Evolutionary conservation across 2,797 vertebrate species (phyloP).

Genomic region (Pseudotriccus pelzelni): DNA sequence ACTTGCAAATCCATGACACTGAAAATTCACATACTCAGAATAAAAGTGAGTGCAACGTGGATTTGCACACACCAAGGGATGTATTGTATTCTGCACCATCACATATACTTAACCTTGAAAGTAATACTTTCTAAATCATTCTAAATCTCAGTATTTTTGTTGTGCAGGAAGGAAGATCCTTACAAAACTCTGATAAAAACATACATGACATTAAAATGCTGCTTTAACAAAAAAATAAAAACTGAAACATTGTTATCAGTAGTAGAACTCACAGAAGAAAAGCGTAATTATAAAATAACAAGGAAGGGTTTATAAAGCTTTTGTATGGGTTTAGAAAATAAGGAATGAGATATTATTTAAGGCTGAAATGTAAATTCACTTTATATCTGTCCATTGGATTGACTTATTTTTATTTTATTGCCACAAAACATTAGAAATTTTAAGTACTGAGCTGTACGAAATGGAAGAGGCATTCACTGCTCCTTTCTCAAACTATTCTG

Average conservation of each 20-base stretch:
- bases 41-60: not conserved
- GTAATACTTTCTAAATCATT: not conserved
- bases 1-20: not conserved
- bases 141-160: not conserved
- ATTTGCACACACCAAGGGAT: fast-evolving
- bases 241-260: not conserved
- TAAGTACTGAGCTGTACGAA: not conserved
- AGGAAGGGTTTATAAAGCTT: not conserved
- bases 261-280: not conserved
- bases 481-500: not conserved
- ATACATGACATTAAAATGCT: not conserved
- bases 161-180: not conserved
- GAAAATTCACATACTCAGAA: not conserved
- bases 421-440: not conserved
- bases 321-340: not conserved
- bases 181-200: not conserved
- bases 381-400: not conserved
- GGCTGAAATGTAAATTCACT: not conserved
- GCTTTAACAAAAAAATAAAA: not conserved
- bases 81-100: not conserved
- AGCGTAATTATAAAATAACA: not conserved
- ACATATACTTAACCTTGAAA: not conserved
- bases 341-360: not conserved
- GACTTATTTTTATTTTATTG: not conserved
- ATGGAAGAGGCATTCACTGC: not conserved